A percentile compares a stretch with the other conserved stretches of the same genome.
phyloP scores from a whole-genome alignment of 1,140 invertebrate genomes.

The Belonocnema kinseyi region DNA sequence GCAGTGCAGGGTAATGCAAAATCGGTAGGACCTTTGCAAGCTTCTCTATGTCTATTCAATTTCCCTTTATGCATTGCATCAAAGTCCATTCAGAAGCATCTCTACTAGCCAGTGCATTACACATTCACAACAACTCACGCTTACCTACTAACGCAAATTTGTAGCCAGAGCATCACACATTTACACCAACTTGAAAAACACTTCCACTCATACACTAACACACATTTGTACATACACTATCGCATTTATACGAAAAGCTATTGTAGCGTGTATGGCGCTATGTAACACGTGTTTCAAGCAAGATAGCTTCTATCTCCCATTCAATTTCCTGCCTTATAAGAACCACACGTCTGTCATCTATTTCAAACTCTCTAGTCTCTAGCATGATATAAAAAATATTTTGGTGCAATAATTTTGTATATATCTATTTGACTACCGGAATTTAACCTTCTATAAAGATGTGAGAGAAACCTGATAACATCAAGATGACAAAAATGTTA shows the following conservation, averaged over 20 bases:
- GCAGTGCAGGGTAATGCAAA: constrained; percentile 3
- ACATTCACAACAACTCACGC: neutral
- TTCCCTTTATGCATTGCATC: neutral
- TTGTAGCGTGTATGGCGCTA: constrained; percentile 17
- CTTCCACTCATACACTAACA: neutral
- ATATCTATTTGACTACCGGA: no score
- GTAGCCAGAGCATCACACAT: neutral
- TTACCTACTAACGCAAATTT: neutral
- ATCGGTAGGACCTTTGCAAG: neutral
- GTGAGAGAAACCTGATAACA: no score
- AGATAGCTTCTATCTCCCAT: constrained; percentile 19
- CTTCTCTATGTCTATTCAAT: neutral
- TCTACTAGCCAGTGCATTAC: neutral
- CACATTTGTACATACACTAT: neutral
- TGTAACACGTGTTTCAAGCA: constrained; percentile 11
- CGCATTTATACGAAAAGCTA: neutral
- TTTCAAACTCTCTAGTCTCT: neutral
- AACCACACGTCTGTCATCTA: neutral
- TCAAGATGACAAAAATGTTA: no score
- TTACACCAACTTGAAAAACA: neutral
- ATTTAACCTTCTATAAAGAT: no score
- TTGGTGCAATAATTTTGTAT: no score
- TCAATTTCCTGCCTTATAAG: constrained; percentile 7
- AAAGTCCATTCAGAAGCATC: constrained; percentile 2
- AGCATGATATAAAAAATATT: no score